A percentile compares a stretch with the other conserved stretches of the same genome.
Conservation (phyloP, 2,113 vertebrate species). For the Hemibagrus wyckioides region DNA sequence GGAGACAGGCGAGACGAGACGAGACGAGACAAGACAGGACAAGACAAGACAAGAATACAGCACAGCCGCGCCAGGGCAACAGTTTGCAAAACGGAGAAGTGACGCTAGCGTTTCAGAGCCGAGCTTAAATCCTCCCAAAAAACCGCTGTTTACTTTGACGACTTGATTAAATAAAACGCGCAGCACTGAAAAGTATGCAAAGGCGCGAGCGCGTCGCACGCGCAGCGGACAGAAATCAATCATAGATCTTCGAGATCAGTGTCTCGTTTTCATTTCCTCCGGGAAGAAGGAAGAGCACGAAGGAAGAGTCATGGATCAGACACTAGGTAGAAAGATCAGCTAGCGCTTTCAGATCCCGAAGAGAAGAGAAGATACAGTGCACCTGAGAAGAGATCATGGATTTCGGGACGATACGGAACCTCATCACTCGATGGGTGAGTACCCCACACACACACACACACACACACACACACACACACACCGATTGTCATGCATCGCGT, state of each 20-base stretch:
- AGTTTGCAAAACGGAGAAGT: constrained; percentile 20
- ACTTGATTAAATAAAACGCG: neutral
- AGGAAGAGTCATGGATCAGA: constrained; percentile 65
- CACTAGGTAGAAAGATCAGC: constrained; percentile 61
- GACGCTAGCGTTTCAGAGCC: neutral
- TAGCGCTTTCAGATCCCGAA: constrained; percentile 49
- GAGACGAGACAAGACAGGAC: constrained; percentile 19
- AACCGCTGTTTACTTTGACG: neutral
- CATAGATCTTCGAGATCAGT: neutral
- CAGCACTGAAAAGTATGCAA: neutral
- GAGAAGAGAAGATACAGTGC: constrained; percentile 42
- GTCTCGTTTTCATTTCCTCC: constrained; percentile 47
- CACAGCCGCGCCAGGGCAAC: constrained; percentile 20
- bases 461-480: neutral
- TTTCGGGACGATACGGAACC: constrained; percentile 83
- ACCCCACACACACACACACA: constrained; percentile 6
- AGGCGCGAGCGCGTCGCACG: neutral
- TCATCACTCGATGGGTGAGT: constrained; percentile 94
- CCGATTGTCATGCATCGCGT: neutral
- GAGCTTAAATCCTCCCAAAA: neutral
- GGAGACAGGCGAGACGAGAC: constrained; percentile 53
- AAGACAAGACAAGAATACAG: neutral
- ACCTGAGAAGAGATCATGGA: constrained; percentile 73
- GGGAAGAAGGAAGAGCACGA: constrained; percentile 27
- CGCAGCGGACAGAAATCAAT: constrained; percentile 29